phyloP scores from a whole-genome alignment of 2,113 vertebrate species.

The Eurypyga helias region DNA sequence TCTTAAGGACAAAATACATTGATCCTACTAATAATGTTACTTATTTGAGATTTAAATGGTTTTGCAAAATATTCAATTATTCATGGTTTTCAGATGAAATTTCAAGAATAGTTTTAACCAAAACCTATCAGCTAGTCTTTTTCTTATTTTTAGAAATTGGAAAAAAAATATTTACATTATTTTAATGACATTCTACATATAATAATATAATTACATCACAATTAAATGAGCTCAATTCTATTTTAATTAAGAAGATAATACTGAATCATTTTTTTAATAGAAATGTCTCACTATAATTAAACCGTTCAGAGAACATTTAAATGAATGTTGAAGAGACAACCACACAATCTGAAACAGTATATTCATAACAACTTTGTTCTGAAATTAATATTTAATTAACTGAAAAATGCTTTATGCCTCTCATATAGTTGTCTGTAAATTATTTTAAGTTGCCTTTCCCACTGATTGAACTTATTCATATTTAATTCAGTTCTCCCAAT shows the following conservation, averaged over 20 bases:
- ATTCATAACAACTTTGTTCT: slow-evolving; percentile 45
- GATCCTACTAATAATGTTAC: neutral
- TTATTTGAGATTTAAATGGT: neutral
- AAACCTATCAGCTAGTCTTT: neutral
- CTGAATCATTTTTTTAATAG: slow-evolving; percentile 37
- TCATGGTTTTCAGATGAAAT: neutral
- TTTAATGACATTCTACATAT: neutral
- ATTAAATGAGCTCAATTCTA: slow-evolving; percentile 46
- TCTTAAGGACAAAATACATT: neutral
- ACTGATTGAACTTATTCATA: neutral
- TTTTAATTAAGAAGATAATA: slow-evolving; percentile 58
- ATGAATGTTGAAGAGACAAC: slow-evolving; percentile 32
- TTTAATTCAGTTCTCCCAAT: slow-evolving; percentile 19
- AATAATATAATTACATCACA: slow-evolving; percentile 25
- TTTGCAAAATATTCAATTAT: neutral
- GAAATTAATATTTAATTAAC: slow-evolving; percentile 66
- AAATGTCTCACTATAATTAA: slow-evolving; percentile 66
- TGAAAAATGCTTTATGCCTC: slow-evolving; percentile 39
- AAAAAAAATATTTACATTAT: neutral
- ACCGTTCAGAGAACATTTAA: slow-evolving; percentile 41
- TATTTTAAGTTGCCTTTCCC: slow-evolving; percentile 36
- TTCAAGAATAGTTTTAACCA: neutral
- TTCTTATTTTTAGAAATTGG: neutral
- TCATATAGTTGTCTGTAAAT: slow-evolving; percentile 45
- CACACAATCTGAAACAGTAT: slow-evolving; percentile 34